Evolutionary conservation across 2,113 vertebrate species (phyloP), one percentile per base, ranked within the genome.

Genomic region (Lathamus discolor): DNA sequence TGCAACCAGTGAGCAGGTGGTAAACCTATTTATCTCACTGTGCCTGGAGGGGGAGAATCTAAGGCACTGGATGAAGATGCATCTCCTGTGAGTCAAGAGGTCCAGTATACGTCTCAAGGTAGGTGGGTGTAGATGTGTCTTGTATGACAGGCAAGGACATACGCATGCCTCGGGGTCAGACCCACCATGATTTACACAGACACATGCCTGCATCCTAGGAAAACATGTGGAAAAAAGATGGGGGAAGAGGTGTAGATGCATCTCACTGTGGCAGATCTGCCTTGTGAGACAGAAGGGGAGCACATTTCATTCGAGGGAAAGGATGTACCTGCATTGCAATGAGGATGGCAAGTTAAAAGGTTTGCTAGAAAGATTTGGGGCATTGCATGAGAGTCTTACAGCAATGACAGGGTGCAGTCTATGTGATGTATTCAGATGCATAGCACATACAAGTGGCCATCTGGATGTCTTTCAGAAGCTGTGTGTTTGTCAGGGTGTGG

Each of bases 301-400:
- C 51, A 41, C 24, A 63, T 78, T 95, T 63, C 46, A n/a, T 3
- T 55, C 31, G n/a, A 88, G 67, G 76, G 17, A 48, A 75, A 68
- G 62, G 86, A 33, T 87, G 83, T 57, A 90, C 86, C 78, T 83
- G 86, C 83, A 83, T 87, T 9, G 28, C 83, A 87, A 90, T 51
- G 78, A 82, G 74, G 48, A 48, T 64, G 74, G 57, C 59, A 51
- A 83, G 83, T 39, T 37, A 67, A 87, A 87, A 83, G 73, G 74
- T 90, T 83, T 63, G 89, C 82, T 87, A 51, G 89, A 35, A 83
- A 83, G 89, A 64, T 89, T 52, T 79, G 84, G 95, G 93, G 83
- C 74, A 59, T 20, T 5, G 35, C 80, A 59, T 35, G 80, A 72
- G 73, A 77, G 88, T 4, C 77, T 92, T 83, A 9, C 64, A 91